Percentiles rank a stretch among this genome's conserved stretches.
Evolutionary conservation across 2,113 vertebrate species (phyloP).

Genomic region (Leucoraja erinaceus): DNA sequence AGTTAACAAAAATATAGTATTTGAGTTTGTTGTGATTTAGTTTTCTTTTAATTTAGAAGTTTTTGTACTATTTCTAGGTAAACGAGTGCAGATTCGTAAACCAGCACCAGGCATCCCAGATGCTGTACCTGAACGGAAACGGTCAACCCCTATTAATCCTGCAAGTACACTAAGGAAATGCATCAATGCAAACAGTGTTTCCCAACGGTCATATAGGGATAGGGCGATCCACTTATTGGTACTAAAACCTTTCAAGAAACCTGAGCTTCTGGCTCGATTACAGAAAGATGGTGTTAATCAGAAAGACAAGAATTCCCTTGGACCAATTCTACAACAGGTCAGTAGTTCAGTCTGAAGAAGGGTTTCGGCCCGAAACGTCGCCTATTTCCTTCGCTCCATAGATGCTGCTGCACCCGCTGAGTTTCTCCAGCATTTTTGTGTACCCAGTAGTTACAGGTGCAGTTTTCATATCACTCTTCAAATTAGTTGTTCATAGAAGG

Average conservation of each 20-base stretch:
- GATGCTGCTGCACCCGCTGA: no score
- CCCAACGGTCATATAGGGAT: constrained; percentile 72
- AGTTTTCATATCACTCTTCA: neutral
- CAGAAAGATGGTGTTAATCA: constrained; percentile 79
- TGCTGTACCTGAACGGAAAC: constrained; percentile 71
- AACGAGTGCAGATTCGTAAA: constrained; percentile 70
- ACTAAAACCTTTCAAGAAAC: constrained; percentile 80
- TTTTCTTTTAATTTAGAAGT: constrained; percentile 11
- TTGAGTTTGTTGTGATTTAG: neutral
- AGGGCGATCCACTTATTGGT: constrained; percentile 82
- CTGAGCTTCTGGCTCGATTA: constrained; percentile 77
- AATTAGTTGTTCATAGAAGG: neutral
- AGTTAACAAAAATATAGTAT: neutral
- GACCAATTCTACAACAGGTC: constrained; percentile 62
- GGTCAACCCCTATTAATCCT: constrained; percentile 76
- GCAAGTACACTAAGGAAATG: constrained; percentile 70
- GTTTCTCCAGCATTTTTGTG: no score
- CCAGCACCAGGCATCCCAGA: constrained; percentile 63
- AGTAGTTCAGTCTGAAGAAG: no score
- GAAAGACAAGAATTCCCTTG: constrained; percentile 70
- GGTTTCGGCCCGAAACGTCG: no score
- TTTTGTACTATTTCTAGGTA: constrained; percentile 55
- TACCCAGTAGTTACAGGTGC: constrained; percentile 41
- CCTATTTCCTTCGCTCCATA: no score
- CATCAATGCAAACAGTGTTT: constrained; percentile 60